Evolutionary conservation across 2,888 invertebrate genomes (phyloP).

Genomic region (Seira sanloemensis): DNA sequence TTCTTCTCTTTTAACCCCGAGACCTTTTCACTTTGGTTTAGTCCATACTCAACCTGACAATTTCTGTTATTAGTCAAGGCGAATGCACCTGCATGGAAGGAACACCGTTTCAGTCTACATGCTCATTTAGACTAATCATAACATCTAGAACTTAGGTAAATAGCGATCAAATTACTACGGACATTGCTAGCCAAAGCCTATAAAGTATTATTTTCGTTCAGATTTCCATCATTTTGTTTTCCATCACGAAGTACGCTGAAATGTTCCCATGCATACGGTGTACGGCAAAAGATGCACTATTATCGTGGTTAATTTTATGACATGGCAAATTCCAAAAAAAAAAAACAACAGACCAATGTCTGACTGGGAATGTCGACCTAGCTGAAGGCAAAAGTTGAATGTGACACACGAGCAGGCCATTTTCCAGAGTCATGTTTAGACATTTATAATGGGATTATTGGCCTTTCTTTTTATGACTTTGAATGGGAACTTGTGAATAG

Average conservation of each 20-base stretch:
- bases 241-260: background rate
- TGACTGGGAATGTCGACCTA: slow-evolving; percentile 11
- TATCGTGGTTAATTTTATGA: slow-evolving; percentile 12
- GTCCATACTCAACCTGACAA: background rate
- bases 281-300: background rate
- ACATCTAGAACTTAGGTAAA: background rate
- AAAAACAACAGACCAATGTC: background rate
- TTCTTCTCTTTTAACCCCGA: background rate
- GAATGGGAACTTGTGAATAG: slow-evolving; percentile 21
- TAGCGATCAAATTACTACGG: slow-evolving; percentile 13
- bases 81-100: background rate
- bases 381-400: slow-evolving; percentile 35
- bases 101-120: background rate
- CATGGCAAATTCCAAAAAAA: slow-evolving; percentile 3
- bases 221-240: background rate
- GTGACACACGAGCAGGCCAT: slow-evolving; percentile 45
- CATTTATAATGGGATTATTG: slow-evolving; percentile 60
- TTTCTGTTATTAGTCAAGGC: background rate
- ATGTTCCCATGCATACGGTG: too few species aligned
- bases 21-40: background rate
- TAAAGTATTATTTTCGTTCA: background rate
- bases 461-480: slow-evolving; percentile 52
- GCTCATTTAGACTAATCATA: background rate
- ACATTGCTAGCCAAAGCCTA: background rate
- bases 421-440: slow-evolving; percentile 31